Evolutionary conservation across 2,797 vertebrate genomes (phyloP).

Genomic region (Agapornis canus): DNA sequence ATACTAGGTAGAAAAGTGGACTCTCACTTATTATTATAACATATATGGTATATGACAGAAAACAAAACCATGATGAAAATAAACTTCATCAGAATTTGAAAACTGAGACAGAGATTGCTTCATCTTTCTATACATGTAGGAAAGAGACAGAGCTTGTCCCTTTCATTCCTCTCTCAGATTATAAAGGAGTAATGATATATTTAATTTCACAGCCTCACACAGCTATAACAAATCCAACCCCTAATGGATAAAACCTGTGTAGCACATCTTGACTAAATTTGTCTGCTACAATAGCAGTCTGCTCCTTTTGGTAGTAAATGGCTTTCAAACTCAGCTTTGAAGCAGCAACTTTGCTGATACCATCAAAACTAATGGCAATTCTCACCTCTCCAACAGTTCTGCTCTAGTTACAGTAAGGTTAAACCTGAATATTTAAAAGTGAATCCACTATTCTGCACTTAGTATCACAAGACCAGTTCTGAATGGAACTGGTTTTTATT

Average conservation of each 20-base stretch:
- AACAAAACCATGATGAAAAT: background rate
- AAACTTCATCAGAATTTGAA: background rate
- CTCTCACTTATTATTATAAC: background rate
- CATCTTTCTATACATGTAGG: background rate
- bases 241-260: background rate
- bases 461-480: background rate
- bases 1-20: background rate
- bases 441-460: background rate
- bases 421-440: background rate
- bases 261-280: background rate
- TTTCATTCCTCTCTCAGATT: background rate
- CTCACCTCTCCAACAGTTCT: background rate
- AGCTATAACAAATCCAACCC: background rate
- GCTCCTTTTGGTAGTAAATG: background rate
- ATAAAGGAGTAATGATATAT: background rate
- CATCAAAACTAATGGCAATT: background rate
- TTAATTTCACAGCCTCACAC: background rate
- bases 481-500: background rate
- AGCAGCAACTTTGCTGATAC: background rate
- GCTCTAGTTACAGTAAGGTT: background rate
- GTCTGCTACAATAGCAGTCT: background rate
- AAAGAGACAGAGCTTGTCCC: background rate
- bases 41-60: background rate
- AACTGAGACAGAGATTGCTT: background rate
- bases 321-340: background rate